Evolutionary conservation across 2,888 invertebrate genomes (phyloP).

Genomic region (Chaitophorus viminalis): DNA sequence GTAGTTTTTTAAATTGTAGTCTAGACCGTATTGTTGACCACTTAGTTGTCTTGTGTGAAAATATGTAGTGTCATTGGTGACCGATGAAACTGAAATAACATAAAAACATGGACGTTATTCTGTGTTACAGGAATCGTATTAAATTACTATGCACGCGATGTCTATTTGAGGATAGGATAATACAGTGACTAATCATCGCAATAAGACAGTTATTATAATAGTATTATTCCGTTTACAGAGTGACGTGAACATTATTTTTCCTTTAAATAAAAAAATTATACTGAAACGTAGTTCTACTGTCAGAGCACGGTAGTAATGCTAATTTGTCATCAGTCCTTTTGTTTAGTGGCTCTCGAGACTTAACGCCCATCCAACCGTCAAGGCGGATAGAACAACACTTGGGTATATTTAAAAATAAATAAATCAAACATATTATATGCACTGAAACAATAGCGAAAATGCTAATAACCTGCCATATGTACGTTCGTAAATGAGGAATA

Average conservation of each 20-base stretch:
- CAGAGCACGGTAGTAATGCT: constrained; percentile 4
- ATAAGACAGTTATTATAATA: constrained; percentile 41
- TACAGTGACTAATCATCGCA: constrained; percentile 31
- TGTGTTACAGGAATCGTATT: constrained; percentile 17
- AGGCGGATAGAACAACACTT: constrained; percentile 48
- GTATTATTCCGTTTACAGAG: constrained; percentile 49
- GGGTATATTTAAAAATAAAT: constrained; percentile 24
- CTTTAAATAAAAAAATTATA: constrained; percentile 3
- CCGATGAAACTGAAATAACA: constrained; percentile 29
- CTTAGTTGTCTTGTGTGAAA: constrained; percentile 60
- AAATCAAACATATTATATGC: constrained; percentile 2
- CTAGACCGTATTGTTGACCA: constrained; percentile 59
- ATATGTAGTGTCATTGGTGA: constrained; percentile 49
- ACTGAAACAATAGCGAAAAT: constrained; percentile 47
- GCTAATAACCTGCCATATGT: constrained; percentile 7
- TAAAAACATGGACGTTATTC: background rate
- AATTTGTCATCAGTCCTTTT: constrained; percentile 52
- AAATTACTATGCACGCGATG: constrained; percentile 27
- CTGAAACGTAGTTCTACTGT: constrained; percentile 23
- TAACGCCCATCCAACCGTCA: constrained; percentile 48
- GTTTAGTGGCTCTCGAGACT: constrained; percentile 29
- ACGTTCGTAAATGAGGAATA: constrained; percentile 22
- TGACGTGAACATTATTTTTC: constrained; percentile 47
- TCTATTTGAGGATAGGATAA: constrained; percentile 31
- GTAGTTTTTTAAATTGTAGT: constrained; percentile 54